Percentiles rank a stretch among this genome's conserved stretches.
Conservation (phyloP, 2,113 vertebrate species). For the Gracilinanus agilis region DNA sequence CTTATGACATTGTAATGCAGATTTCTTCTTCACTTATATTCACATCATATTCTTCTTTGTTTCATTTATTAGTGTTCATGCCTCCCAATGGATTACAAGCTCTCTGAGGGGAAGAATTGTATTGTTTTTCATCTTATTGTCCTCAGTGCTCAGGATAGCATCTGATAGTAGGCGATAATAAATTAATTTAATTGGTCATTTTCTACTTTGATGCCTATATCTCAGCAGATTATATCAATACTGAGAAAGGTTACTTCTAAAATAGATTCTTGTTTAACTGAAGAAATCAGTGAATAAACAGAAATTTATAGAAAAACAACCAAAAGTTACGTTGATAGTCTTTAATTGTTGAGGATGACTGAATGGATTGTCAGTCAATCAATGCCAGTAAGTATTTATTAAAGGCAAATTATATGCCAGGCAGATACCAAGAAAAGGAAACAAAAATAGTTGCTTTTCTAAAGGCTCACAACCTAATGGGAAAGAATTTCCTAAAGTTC, state of each 20-base stretch:
- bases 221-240: not conserved
- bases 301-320: not conserved
- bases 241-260: not conserved
- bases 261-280: not conserved
- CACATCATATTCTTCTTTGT: not conserved
- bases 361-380: not conserved
- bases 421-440: not conserved
- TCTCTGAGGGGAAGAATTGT: not conserved
- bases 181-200: not conserved
- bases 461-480: not conserved
- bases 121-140: not conserved
- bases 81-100: not conserved
- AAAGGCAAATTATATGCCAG: not conserved
- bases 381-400: not conserved
- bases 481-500: not conserved
- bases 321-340: not conserved
- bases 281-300: slow-evolving; percentile 1
- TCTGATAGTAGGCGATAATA: not conserved
- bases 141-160: not conserved
- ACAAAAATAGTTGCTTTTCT: not conserved
- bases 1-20: not conserved
- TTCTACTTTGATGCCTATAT: not conserved
- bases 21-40: not conserved
- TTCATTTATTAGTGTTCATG: not conserved
- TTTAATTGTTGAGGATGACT: not conserved